phyloP scores from a whole-genome alignment of 1,140 invertebrate species.

The Drosophila repletoides region DNA sequence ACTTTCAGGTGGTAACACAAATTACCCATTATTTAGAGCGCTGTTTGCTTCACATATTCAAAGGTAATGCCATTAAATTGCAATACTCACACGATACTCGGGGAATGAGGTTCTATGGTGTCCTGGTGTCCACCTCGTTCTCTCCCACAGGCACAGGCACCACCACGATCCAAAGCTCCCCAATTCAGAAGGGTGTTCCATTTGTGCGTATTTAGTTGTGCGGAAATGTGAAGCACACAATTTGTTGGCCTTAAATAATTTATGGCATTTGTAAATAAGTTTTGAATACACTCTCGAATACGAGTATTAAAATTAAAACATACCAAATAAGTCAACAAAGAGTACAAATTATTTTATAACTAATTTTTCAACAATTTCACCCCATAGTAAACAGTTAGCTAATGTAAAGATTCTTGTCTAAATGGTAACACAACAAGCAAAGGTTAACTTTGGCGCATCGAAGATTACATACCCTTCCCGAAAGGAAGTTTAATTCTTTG shows the following conservation, averaged over 20 bases:
- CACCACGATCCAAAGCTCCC: neutral
- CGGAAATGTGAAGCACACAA: slow-evolving; percentile 53
- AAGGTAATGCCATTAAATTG: slow-evolving; percentile 66
- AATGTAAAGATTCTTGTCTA: neutral
- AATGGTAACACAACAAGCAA: neutral
- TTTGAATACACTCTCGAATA: neutral
- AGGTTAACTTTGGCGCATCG: neutral
- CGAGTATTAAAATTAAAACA: neutral
- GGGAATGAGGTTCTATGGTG: neutral
- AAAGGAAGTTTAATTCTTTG: no score
- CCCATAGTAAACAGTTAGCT: no score
- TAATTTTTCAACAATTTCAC: neutral
- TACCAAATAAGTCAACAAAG: neutral
- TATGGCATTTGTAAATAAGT: slow-evolving; percentile 52
- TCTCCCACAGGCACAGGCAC: neutral
- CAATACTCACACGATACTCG: slow-evolving; percentile 58
- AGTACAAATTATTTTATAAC: neutral
- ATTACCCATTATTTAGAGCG: slow-evolving; percentile 38
- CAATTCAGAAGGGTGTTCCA: neutral
- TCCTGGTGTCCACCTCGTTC: neutral
- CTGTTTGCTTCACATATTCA: slow-evolving; percentile 55
- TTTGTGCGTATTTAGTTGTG: slow-evolving; percentile 48
- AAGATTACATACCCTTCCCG: no score
- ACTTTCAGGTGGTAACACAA: neutral
- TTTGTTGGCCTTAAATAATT: slow-evolving; percentile 61